phyloP scores from a whole-genome alignment of 2,797 vertebrate species.

The Paramormyrops hopkinsi region DNA sequence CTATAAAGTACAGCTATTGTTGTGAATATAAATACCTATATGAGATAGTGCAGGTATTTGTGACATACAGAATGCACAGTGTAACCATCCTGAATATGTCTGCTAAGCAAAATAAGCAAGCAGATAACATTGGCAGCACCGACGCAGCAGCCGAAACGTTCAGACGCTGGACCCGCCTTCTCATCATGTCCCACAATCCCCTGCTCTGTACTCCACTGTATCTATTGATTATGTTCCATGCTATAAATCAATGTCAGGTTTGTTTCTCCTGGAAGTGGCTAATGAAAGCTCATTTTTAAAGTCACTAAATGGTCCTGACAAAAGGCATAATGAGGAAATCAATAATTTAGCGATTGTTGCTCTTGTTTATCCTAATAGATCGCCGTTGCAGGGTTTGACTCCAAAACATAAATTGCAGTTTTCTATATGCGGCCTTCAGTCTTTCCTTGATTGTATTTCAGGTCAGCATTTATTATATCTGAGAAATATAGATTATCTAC shows the following conservation, averaged over 20 bases:
- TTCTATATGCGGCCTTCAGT: constrained; percentile 45
- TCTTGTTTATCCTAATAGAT: constrained; percentile 78
- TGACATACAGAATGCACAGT: neutral
- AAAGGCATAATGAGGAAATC: constrained; percentile 84
- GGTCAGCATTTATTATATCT: constrained; percentile 50
- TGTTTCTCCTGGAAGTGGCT: constrained; percentile 76
- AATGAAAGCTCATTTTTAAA: constrained; percentile 90
- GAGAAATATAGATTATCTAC: constrained; percentile 3
- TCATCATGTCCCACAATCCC: constrained; percentile 35
- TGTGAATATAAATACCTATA: neutral
- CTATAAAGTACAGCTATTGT: neutral
- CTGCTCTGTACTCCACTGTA: constrained; percentile 24
- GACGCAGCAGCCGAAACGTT: constrained; percentile 26
- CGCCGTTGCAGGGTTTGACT: constrained; percentile 53
- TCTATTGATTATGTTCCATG: constrained; percentile 76
- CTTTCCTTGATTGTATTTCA: constrained; percentile 34
- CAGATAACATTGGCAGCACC: neutral
- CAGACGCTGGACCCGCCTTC: constrained; percentile 24
- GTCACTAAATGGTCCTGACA: constrained; percentile 92
- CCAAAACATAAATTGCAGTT: constrained; percentile 44
- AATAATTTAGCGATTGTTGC: constrained; percentile 89
- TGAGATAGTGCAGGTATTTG: neutral
- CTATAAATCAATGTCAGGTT: constrained; percentile 83
- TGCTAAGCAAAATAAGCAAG: neutral
- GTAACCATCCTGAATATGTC: neutral